phyloP scores from a whole-genome alignment of 1,140 invertebrate species.

The Neuroterus valhalla region DNA sequence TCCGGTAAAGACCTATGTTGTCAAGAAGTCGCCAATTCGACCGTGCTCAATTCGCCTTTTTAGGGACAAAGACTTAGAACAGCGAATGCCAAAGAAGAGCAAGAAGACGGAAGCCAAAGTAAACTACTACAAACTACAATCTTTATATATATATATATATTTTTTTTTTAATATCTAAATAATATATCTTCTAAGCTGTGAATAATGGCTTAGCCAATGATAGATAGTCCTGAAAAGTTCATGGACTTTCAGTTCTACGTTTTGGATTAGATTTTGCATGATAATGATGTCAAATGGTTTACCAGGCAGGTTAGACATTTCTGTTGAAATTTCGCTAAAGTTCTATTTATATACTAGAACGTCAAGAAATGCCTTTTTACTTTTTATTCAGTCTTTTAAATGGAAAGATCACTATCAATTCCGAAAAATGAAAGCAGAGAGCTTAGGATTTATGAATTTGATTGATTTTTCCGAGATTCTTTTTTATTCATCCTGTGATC shows the following conservation, averaged over 20 bases:
- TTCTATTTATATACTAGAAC: not conserved
- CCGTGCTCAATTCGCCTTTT: conserved; percentile 66
- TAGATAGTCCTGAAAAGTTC: no score
- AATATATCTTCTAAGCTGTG: not conserved
- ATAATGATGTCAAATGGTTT: not conserved
- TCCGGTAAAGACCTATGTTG: conserved; percentile 30
- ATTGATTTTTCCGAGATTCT: no score
- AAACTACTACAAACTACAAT: conserved; percentile 22
- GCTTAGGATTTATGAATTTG: no score
- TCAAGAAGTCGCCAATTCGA: conserved; percentile 53
- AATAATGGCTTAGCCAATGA: no score
- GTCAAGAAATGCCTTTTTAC: no score
- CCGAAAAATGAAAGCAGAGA: no score
- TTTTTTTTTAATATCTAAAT: not conserved
- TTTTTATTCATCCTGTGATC: no score
- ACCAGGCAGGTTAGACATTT: not conserved
- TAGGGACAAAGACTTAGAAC: conserved; percentile 66
- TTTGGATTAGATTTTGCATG: not conserved
- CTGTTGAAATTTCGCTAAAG: not conserved
- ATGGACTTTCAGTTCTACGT: no score
- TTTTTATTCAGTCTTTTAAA: no score
- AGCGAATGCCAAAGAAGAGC: conserved; percentile 65
- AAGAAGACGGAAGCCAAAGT: conserved; percentile 64
- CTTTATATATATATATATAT: not conserved
- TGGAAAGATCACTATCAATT: no score